phyloP scores from a whole-genome alignment of 1,140 invertebrate species.

The Asobara japonica region DNA sequence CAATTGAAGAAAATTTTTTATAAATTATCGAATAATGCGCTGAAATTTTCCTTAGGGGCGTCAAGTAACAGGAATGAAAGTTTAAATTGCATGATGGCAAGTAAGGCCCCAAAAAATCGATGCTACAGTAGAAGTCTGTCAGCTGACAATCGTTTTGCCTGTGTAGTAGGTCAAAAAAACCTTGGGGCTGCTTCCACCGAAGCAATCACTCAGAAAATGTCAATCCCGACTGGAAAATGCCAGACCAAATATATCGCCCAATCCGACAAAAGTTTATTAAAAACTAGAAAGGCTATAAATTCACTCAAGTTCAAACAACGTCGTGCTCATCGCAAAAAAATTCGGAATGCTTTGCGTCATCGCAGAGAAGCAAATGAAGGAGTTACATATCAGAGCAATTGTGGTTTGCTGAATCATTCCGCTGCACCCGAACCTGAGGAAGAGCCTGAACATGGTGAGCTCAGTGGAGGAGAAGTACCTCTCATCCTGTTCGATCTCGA shows the following conservation, averaged over 20 bases:
- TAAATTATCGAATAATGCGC: background rate
- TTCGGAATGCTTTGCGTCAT: background rate
- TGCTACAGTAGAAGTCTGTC: slow-evolving; percentile 17
- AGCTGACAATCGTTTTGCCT: slow-evolving; percentile 23
- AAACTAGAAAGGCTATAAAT: background rate
- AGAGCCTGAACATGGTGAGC: background rate
- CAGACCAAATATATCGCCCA: background rate
- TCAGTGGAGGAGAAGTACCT: background rate
- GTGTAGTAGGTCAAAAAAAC: slow-evolving; percentile 24
- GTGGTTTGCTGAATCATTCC: slow-evolving; percentile 26
- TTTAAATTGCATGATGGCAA: slow-evolving; percentile 16
- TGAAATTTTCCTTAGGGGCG: slow-evolving; percentile 19
- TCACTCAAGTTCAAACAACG: slow-evolving; percentile 2
- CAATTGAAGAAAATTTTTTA: slow-evolving; percentile 4
- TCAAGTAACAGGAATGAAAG: slow-evolving; percentile 24
- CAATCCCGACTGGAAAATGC: background rate
- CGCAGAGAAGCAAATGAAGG: slow-evolving; percentile 24
- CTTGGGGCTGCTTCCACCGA: background rate
- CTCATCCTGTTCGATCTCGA: slow-evolving; percentile 30
- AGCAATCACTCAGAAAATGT: background rate
- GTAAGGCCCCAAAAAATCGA: slow-evolving; percentile 14
- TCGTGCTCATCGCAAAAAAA: background rate
- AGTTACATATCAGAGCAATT: slow-evolving; percentile 21
- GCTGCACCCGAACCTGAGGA: slow-evolving; percentile 1
- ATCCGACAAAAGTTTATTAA: background rate